Evolutionary conservation across 2,888 invertebrate genomes (phyloP), one percentile per base, ranked within the genome.

Genomic region (Rhingia campestris): DNA sequence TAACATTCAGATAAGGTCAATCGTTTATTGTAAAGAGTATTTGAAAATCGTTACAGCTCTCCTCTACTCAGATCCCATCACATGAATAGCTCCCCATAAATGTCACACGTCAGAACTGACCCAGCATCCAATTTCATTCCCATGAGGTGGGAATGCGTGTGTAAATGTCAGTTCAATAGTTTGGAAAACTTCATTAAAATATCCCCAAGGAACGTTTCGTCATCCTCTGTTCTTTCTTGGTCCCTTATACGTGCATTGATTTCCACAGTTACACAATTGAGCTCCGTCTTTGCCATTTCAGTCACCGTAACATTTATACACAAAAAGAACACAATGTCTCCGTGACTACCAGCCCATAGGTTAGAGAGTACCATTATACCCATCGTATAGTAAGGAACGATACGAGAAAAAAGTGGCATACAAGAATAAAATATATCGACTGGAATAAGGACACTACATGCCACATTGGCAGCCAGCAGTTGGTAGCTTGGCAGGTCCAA

Each of bases 151-250:
- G 58, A 75, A 67, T 66, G 66, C 66, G 72, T 72, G 54, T 64
- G 10, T 47, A 47, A 9, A 33, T 37, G 22, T 7, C 35, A 59
- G 77, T 53, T 77, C 67, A 82, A 82, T 82, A 82, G 82, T 82
- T 82, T 77, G 77, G 77, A 82, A 82, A 82, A 82, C 82, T 82
- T 82, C 82, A 82, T 82, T 77, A 82, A 77, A 82, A 82, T 73
- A 77, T 73, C 77, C 73, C 82, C 69, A 82, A 77, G 73, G 77
- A 77, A 67, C 41, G 14, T 73, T 51, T 45, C 37, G 5, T 39
- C 35, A 32, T 37, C 54, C 30, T 58, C 53, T 64, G 12, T 54
- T 32, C 32, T 30, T 35, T 30, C 35, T 41, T 12, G 39, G 22
- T 49, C 32, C 22, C 30, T n/a, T 14, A 53, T 61, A 72, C 66